phyloP scores from a whole-genome alignment of 2,888 invertebrate species.

The Diarsia brunnea region DNA sequence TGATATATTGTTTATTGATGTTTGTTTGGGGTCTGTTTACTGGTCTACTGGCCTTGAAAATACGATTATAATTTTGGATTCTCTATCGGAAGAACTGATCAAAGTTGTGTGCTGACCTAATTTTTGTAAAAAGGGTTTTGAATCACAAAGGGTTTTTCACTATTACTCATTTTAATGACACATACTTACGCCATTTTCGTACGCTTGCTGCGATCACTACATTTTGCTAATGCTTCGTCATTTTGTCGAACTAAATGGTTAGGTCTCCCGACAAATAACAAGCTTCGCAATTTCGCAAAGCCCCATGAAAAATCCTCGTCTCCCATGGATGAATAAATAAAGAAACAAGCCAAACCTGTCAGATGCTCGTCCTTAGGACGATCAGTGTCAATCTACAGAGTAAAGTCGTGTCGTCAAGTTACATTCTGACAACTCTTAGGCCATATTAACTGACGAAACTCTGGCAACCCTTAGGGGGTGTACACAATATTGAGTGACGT shows the following conservation, averaged over 20 bases:
- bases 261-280: not conserved
- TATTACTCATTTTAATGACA: not conserved
- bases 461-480: not conserved
- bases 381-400: conserved; percentile 48
- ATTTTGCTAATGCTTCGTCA: not conserved
- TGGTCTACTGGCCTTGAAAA: conserved; percentile 14
- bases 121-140: not conserved
- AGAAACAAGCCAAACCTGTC: not conserved
- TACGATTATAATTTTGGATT: not conserved
- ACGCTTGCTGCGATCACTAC: not conserved
- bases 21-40: conserved; percentile 32
- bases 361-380: conserved; percentile 17
- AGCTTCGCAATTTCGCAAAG: not conserved
- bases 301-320: not conserved
- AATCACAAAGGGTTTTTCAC: not conserved
- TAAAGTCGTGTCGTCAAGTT: conserved; percentile 8
- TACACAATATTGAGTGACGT: conserved; percentile 4
- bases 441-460: conserved; percentile 9
- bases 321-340: conserved; percentile 19
- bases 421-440: conserved; percentile 12
- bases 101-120: not conserved
- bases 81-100: not conserved
- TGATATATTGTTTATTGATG: conserved; percentile 53
- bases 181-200: not conserved
- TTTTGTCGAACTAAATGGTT: not conserved